Conservation (phyloP, 1,140 invertebrate genomes). For the Drosophila sturtevanti region DNA sequence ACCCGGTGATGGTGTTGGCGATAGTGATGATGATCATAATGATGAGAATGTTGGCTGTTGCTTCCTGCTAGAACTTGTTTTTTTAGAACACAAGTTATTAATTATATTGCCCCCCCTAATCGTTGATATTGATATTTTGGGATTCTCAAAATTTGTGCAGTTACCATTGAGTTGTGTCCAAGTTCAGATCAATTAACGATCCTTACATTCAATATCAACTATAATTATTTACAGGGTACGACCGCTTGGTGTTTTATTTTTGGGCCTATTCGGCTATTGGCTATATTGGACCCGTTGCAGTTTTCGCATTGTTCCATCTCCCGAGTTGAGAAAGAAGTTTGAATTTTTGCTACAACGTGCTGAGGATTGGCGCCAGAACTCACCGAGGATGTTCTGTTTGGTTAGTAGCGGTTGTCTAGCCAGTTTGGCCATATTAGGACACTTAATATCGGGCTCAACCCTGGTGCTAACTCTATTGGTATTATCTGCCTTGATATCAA, state of each 20-base stretch:
- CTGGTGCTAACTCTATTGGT: conserved; percentile 63
- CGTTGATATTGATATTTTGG: conserved; percentile 27
- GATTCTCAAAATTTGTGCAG: conserved; percentile 28
- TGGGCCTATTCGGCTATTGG: conserved; percentile 69
- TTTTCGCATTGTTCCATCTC: conserved; percentile 65
- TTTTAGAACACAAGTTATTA: conserved; percentile 38
- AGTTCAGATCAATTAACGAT: conserved; percentile 33
- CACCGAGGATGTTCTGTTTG: conserved; percentile 70
- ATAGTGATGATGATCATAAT: background rate
- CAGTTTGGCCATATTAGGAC: conserved; percentile 67
- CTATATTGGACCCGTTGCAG: conserved; percentile 74
- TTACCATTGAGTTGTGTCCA: conserved; percentile 26
- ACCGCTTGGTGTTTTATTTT: conserved; percentile 68
- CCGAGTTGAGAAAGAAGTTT: conserved; percentile 59
- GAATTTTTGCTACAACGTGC: conserved; percentile 43
- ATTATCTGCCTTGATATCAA: conserved; percentile 65
- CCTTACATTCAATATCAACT: background rate
- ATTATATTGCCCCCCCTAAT: conserved; percentile 47
- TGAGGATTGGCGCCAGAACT: conserved; percentile 44
- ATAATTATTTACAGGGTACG: conserved; percentile 54
- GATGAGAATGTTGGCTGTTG: conserved; percentile 25
- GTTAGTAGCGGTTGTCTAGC: conserved; percentile 56
- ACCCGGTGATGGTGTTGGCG: background rate
- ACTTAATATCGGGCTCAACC: conserved; percentile 71
- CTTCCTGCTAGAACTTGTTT: conserved; percentile 77